Evolutionary conservation across 2,797 vertebrate species (phyloP), one percentile per base, ranked within the genome.

Genomic region (Epinephelus awoara): DNA sequence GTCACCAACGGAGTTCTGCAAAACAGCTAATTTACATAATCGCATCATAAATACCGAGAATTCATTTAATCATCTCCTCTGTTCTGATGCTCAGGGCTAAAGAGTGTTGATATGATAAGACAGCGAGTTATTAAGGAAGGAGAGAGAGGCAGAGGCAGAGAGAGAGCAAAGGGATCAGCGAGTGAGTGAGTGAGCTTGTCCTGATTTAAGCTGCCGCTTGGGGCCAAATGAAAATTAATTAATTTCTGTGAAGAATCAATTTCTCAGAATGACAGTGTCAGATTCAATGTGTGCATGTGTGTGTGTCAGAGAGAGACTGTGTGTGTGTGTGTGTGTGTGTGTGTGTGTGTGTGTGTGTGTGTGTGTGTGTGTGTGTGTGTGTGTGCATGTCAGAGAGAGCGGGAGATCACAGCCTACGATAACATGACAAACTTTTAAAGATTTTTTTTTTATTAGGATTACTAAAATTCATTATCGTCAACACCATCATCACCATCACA

Each of bases 191-290:
- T 88, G 93, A 94, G 93, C 93, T 94, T 96, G 97, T 97, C 97
- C 97, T 97, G 94, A 98, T 98, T 98, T 98, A 98, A 95, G 98
- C 96, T 97, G 97, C 97, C 97, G 97, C 97, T 98, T 97, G 97
- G 96, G 97, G 98, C 97, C 96, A 98, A 98, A 98, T 98, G 97
- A 98, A 98, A 98, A 99, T 98, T 98, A 98, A 99, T 99, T 99
- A 98, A 98, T 99, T 99, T 98, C 97, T 98, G 97, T 97, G 97
- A 97, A 98, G 98, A 99, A 99, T 99, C 97, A 98, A 98, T 98
- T 98, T 99, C 96, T 97, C 95, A 97, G 97, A 96, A 95, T 97
- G 97, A 98, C 96, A 97, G 96, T 96, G 97, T 97, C 97, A 97
- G 96, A 97, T 96, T 96, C 96, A 96, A 75, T 95, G 92, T 84